phyloP scores from a whole-genome alignment of 2,888 invertebrate species.

The Melipona beecheii region DNA sequence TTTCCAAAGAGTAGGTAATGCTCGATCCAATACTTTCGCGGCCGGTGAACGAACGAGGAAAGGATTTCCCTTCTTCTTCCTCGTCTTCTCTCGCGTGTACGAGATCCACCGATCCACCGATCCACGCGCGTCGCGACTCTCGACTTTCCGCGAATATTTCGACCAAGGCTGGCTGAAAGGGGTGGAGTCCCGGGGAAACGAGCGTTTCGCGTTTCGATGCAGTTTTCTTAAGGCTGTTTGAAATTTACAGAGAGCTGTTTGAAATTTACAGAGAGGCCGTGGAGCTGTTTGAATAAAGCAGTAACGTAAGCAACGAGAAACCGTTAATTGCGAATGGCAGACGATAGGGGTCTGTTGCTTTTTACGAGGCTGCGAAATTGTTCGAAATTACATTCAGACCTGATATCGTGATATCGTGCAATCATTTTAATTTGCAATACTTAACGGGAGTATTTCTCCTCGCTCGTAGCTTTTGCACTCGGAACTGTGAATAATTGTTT shows the following conservation, averaged over 20 bases:
- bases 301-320: conserved; percentile 10
- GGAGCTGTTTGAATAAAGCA: neutral
- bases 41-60: conserved; percentile 34
- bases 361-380: conserved; percentile 3
- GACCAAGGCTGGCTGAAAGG: neutral
- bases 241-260: neutral
- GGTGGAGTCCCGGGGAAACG: neutral
- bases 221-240: neutral
- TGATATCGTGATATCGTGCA: neutral
- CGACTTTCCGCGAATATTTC: conserved; percentile 33
- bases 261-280: too few relatives aligned
- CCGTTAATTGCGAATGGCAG: neutral
- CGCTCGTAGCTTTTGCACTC: too few relatives aligned
- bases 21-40: neutral
- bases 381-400: too few relatives aligned
- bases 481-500: too few relatives aligned
- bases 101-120: neutral
- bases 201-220: neutral
- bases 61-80: conserved; percentile 44
- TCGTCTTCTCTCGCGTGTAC: conserved; percentile 16
- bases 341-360: neutral
- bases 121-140: conserved; percentile 15
- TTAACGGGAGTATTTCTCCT: neutral
- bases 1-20: too few relatives aligned
- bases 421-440: neutral